A percentile compares a stretch with the other conserved stretches of the same genome.
phyloP scores from a whole-genome alignment of 2,888 invertebrate species.

The Pseudococcus jackbeardsleyi region DNA sequence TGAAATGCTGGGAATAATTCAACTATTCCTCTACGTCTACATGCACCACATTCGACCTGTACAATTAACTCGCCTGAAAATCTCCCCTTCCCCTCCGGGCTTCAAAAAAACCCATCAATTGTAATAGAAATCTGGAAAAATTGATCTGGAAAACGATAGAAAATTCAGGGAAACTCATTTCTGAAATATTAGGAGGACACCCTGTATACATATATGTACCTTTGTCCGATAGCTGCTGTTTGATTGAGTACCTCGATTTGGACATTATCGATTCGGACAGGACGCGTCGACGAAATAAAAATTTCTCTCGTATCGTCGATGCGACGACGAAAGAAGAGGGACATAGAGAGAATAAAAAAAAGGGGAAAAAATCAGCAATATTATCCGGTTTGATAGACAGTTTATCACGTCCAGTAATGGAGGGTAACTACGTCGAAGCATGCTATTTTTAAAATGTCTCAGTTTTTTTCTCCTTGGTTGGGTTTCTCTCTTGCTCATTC shows the following conservation, averaged over 20 bases:
- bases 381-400: constrained; percentile 55
- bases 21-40: no score
- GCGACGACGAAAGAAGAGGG: background rate
- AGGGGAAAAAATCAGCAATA: constrained; percentile 48
- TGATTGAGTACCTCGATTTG: constrained; percentile 37
- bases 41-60: no score
- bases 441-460: constrained; percentile 54
- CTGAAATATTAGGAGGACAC: no score
- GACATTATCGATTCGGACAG: constrained; percentile 33
- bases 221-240: background rate
- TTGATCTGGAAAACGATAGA: no score
- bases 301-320: background rate
- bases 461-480: background rate
- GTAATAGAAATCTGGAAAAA: no score
- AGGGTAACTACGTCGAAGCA: constrained; percentile 51
- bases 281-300: constrained; percentile 1
- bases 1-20: no score
- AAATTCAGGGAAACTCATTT: no score
- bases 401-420: constrained; percentile 55
- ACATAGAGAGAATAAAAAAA: background rate
- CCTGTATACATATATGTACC: background rate
- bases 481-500: background rate
- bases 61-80: no score
- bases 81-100: no score
- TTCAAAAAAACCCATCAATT: no score